Evolutionary conservation across 2,888 invertebrate genomes (phyloP).

Genomic region (Onthophagus sagittarius): DNA sequence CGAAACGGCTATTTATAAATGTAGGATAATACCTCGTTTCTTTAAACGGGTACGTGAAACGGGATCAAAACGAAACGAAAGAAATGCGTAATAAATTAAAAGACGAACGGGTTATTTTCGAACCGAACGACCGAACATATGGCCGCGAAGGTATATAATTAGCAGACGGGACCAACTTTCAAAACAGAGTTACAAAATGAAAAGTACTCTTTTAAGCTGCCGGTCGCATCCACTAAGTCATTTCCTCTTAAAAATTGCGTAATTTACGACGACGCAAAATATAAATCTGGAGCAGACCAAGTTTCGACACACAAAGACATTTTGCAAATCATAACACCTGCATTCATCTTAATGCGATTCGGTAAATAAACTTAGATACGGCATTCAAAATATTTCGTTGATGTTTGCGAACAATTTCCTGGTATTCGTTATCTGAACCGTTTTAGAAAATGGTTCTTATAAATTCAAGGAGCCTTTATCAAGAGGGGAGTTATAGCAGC

Average conservation of each 20-base stretch:
- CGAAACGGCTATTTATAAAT: neutral
- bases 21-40: neutral
- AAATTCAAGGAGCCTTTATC: neutral
- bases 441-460: neutral
- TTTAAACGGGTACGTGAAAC: neutral
- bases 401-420: neutral
- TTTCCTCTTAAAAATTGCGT: neutral
- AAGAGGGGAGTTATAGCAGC: neutral
- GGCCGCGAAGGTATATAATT: neutral
- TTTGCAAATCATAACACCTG: neutral
- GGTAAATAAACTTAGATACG: neutral
- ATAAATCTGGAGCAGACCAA: neutral
- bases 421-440: neutral
- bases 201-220: neutral
- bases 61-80: neutral
- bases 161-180: neutral
- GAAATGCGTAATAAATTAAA: neutral
- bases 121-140: neutral
- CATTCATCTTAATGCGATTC: neutral
- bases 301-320: neutral
- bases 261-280: neutral
- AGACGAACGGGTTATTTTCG: neutral
- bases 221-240: neutral
- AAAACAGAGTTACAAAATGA: neutral
- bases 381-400: neutral